phyloP scores from a whole-genome alignment of 2,113 vertebrate species.

The Aspidoscelis tigris region DNA sequence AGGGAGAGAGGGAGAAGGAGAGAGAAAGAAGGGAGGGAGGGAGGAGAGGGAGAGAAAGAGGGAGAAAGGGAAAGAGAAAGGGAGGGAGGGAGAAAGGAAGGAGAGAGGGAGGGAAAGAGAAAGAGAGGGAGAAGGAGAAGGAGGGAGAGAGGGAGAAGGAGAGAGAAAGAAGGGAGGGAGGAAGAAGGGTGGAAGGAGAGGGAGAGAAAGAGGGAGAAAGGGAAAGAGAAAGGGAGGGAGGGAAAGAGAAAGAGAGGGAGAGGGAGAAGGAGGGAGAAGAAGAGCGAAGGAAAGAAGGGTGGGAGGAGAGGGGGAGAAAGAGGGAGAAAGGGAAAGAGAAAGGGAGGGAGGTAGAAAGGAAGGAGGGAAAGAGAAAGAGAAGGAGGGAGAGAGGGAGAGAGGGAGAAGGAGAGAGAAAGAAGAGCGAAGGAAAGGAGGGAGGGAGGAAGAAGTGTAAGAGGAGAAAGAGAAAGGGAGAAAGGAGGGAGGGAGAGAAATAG shows the following conservation, averaged over 20 bases:
- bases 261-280: too few species aligned
- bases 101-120: too few species aligned
- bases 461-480: neutral
- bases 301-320: neutral
- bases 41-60: too few species aligned
- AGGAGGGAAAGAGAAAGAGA: neutral
- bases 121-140: too few species aligned
- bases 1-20: too few species aligned
- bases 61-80: too few species aligned
- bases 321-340: neutral
- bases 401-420: neutral
- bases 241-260: too few species aligned
- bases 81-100: too few species aligned
- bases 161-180: neutral
- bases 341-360: neutral
- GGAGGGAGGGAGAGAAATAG: neutral
- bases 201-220: neutral
- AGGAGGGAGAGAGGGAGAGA: fast-evolving
- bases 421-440: neutral
- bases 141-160: too few species aligned
- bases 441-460: neutral
- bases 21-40: too few species aligned
- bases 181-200: neutral
- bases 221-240: neutral
- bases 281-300: neutral